Base-by-base conservation (phyloP, 2,113 vertebrate genomes). In the Petrocephalus microphthalmus region DNA sequence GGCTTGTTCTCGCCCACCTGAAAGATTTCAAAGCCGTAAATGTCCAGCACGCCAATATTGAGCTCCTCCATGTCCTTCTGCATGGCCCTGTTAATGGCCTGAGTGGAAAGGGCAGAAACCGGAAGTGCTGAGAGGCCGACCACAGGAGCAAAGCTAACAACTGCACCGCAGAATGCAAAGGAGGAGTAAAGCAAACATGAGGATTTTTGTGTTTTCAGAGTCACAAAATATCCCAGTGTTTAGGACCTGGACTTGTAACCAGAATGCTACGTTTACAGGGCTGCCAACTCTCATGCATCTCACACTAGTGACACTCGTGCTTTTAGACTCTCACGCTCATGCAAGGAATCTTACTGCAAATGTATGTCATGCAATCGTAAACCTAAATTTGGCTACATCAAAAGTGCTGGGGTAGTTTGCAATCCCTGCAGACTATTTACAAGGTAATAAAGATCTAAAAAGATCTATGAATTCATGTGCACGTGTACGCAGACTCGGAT, bases 11-110 rank as follows among this genome's bases (percentile, higher is more conserved):
- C 87, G 89, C 53, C 20, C 84, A 97, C 96, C 95, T 97, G 95
- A 89, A 97, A 97, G 88, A 97, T 97, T 92, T 97, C 96, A 13
- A 97, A 97, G 87, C 96, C 96, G 13, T 97, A 97, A 84, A 97
- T 96, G 89, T 97, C 96, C 5, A 97, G 91, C 8, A 97, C 96
- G 0, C 96, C 96, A 0, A 96, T 94, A 92, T 95, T 96, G n/a
- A 95, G 91, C 25, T 96, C 95, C 88, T 96, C 95, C 11, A 91
- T 92, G 8, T 96, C 93, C 85, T 97, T 96, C 92, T 96, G 92
- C 87, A 97, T 96, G 8, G 96, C 96, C 89, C 95, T 96, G 88
- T 97, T 97, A 5, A 96, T 91, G 1, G 94, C 91, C 96, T 97
- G 91, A 54, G 25, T 20, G 54, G 74, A 1, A 54, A 29, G 45